These are phyloP conservation scores for Vulpes lagopus DNA, from an alignment of 2,113 vertebrate species.

Conservation along the genomic window DNA sequence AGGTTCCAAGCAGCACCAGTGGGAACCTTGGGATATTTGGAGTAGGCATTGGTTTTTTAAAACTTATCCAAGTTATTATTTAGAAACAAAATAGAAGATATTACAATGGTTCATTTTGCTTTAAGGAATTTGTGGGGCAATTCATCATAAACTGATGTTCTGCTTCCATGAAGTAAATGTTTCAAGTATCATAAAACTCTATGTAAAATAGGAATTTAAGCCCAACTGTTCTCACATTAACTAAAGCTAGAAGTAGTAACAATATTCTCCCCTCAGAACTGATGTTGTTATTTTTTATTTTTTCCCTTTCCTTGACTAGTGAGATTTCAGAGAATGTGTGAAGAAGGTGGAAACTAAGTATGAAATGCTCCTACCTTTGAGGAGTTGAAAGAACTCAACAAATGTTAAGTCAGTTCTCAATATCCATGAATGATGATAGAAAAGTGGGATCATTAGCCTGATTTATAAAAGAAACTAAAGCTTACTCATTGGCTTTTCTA, in stretches of 20 bases:
- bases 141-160: neutral
- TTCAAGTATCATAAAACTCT: neutral
- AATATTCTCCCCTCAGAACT: neutral
- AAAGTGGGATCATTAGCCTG: neutral
- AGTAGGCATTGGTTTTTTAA: neutral
- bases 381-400: neutral
- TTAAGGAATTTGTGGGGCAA: neutral
- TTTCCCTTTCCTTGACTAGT: neutral
- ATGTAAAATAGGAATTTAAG: neutral
- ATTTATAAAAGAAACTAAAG: slow-evolving; percentile 29
- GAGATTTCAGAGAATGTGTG: neutral
- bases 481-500: neutral
- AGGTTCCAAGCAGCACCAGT: neutral
- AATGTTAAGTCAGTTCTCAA: slow-evolving; percentile 11
- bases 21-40: neutral
- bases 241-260: neutral
- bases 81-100: neutral
- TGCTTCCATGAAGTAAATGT: neutral
- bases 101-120: neutral
- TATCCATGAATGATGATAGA: neutral
- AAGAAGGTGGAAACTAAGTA: neutral
- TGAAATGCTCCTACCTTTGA: neutral
- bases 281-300: neutral
- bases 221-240: neutral
- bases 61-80: neutral